Base-by-base conservation (phyloP, 2,888 invertebrate species). In the Mythimna ferrago region DNA sequence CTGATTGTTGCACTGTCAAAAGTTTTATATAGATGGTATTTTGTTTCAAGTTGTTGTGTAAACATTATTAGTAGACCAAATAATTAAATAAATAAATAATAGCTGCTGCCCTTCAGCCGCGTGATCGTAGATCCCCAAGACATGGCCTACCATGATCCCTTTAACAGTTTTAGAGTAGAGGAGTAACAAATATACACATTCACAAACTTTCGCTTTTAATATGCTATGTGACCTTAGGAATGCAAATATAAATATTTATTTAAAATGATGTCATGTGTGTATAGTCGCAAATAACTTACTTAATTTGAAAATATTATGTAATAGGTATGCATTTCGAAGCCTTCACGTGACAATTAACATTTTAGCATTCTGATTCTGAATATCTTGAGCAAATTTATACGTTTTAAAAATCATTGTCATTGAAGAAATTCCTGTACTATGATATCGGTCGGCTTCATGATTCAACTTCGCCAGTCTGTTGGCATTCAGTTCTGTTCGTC, bases 401-500 rank as follows among this genome's bases (percentile, higher is more conserved):
- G 41, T 54, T 35, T 51, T 35, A n/a, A 67, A 66, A 67, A 51
- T 9, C 7, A 41, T 68, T 68, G 16, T 69, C 53, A 75, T 76
- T 73, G 65, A 78, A 77, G 75, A 80, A 72, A 84, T 78, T 80
- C 76, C 63, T 71, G 69, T 84, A 32, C 57, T 78, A 78, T 81
- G 77, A 79, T 82, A 74, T 82, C 78, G 75, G 62, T 60, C 68
- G 63, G 67, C 76, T 84, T 86, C 78, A 79, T 72, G 83, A 77
- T 82, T 73, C 85, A 72, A 76, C 74, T 71, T 76, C 69, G 66
- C 79, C 82, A 70, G 74, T 89, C 87, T 86, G 88, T 87, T 92
- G 94, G 90, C 92, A 94, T 94, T 95, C 90, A 89, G 90, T 89
- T 90, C 85, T 87, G 87, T 86, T 82, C 83, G 85, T 85, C 86